A percentile compares a stretch with the other conserved stretches of the same genome.
phyloP scores from a whole-genome alignment of 2,888 invertebrate genomes.

The Acleris emargana region DNA sequence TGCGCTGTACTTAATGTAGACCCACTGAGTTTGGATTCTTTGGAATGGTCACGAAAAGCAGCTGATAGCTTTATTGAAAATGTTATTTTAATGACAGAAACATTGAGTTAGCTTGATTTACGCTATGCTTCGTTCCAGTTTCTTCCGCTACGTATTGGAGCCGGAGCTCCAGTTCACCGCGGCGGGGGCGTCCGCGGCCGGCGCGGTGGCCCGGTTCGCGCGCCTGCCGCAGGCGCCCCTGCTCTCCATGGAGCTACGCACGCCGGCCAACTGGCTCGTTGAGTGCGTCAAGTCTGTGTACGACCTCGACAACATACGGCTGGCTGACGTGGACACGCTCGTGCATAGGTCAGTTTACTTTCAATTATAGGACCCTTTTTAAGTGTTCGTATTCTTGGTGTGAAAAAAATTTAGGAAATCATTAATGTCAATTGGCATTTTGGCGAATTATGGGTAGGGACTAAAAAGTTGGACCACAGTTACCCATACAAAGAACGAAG shows the following conservation, averaged over 20 bases:
- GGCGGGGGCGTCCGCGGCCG: conserved; percentile 87
- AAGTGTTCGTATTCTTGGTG: no score
- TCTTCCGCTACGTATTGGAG: conserved; percentile 97
- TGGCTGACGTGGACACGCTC: conserved; percentile 95
- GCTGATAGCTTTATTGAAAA: not conserved
- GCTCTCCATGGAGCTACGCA: conserved; percentile 89
- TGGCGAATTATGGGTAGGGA: no score
- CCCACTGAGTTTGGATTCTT: no score
- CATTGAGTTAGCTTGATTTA: not conserved
- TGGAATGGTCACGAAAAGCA: no score
- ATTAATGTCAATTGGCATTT: no score
- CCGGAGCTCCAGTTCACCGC: conserved; percentile 92
- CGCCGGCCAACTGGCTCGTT: conserved; percentile 98
- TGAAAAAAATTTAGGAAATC: no score
- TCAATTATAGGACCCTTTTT: conserved; percentile 31
- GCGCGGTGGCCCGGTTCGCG: conserved; percentile 93
- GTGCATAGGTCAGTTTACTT: conserved; percentile 87
- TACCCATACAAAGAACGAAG: no score
- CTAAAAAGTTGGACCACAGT: no score
- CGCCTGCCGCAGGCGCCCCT: conserved; percentile 96
- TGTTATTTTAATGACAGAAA: not conserved
- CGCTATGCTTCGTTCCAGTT: conserved; percentile 84
- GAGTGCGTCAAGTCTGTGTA: conserved; percentile 96
- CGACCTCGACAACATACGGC: conserved; percentile 98
- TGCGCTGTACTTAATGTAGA: no score